These are phyloP conservation scores for Miltochrista miniata DNA, from an alignment of 2,888 invertebrate species.

Conservation along the genomic window DNA sequence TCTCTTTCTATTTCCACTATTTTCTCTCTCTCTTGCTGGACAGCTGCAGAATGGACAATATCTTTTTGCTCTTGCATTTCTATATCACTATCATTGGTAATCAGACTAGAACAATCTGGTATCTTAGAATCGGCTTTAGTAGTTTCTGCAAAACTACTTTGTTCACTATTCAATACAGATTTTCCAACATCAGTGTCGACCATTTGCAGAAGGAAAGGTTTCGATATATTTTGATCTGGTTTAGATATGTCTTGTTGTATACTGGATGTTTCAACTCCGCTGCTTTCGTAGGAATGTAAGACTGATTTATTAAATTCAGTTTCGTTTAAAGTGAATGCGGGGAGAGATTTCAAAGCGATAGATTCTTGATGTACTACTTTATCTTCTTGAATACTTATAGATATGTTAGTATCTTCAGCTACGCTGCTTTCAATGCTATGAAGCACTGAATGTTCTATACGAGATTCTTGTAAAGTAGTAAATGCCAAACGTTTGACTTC, in stretches of 20 bases:
- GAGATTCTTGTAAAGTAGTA: constrained; percentile 57
- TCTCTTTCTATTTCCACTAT: constrained; percentile 76
- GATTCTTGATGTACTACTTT: constrained; percentile 29
- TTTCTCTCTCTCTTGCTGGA: constrained; percentile 65
- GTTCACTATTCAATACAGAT: constrained; percentile 58
- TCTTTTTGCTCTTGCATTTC: constrained; percentile 49
- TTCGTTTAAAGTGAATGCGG: constrained; percentile 59
- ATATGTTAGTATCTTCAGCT: constrained; percentile 41
- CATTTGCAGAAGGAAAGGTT: constrained; percentile 44
- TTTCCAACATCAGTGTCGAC: constrained; percentile 58
- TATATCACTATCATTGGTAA: constrained; percentile 72
- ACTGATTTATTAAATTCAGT: constrained; percentile 63
- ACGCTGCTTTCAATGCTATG: constrained; percentile 64
- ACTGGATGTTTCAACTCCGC: constrained; percentile 46
- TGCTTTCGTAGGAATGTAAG: constrained; percentile 55
- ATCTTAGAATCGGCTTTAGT: constrained; percentile 35
- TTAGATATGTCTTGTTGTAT: constrained; percentile 31
- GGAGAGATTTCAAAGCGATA: constrained; percentile 43
- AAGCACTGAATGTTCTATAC: constrained; percentile 62
- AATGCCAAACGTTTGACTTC: constrained; percentile 52
- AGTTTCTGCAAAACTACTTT: constrained; percentile 50
- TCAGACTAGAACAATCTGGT: constrained; percentile 58
- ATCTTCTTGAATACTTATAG: constrained; percentile 43
- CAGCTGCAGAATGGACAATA: constrained; percentile 38
- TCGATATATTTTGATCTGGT: no score